Evolutionary conservation across 2,888 invertebrate genomes (phyloP), one percentile per base, ranked within the genome.

Genomic region (Chrysina gloriosa): DNA sequence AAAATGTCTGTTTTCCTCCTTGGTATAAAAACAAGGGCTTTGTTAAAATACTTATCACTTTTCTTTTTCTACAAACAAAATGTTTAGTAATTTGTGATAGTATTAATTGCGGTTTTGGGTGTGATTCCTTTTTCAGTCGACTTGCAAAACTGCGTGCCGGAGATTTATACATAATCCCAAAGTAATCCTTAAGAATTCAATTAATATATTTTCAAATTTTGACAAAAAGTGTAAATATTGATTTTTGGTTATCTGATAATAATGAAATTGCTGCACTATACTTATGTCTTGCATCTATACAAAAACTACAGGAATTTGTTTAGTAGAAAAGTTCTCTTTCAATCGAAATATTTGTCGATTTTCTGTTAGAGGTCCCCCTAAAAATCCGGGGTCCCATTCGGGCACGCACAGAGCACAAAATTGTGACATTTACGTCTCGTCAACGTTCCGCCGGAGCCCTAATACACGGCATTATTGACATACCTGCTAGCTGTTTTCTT

Each of bases 401-500:
- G 63, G 50, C 36, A 52, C 61, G 39, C 48, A 63, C 58, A 67
- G 45, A 39, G 31, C 58, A 45, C 65, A 54, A 56, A 45, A 65
- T 52, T 19, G 25, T 54, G 45, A 70, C 54, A 65, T 67, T 69
- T 31, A 65, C 58, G 31, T 65, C 63, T 47, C 67, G 67, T 27
- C 65, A 56, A 39, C 56, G 39, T 39, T 25, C 23, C 39, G 34
- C 11, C 39, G 64, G 65, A 31, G 63, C 67, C 9, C 34, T 64
- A 58, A 39, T 58, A 58, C 58, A 25, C 58, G 58, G 25, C 25
- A 39, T 58, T 82, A 81, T 80, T 80, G 72, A 86, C 88, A 87
- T 89, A 95, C 96, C 96, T 91, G 95, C 94, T 88, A 96, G 89
- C 89, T 96, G 96, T 90, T 96, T 96, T 88, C 94, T 92, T 87